These are phyloP conservation scores for Myrmecobius fasciatus DNA, from an alignment of 2,113 vertebrate species.

Conservation along the genomic window DNA sequence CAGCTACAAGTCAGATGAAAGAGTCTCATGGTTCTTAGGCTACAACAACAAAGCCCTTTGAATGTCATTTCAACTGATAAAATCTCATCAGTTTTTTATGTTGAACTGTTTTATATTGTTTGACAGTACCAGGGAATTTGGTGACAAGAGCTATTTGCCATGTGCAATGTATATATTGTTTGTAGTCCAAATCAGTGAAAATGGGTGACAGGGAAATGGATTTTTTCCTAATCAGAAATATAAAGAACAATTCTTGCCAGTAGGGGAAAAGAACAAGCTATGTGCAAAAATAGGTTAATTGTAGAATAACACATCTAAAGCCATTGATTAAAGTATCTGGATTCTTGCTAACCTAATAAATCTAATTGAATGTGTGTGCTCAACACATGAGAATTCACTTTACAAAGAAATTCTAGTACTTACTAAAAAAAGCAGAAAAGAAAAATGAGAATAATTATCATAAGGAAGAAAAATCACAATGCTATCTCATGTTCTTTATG, in stretches of 20 bases:
- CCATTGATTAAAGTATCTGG: conserved; percentile 2
- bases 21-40: background rate
- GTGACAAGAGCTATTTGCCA: background rate
- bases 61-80: background rate
- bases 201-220: background rate
- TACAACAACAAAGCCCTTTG: background rate
- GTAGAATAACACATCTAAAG: background rate
- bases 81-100: background rate
- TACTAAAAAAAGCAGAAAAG: background rate
- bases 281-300: background rate
- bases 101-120: background rate
- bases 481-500: background rate
- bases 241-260: background rate
- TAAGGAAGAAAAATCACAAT: background rate
- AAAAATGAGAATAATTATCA: background rate
- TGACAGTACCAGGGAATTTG: background rate
- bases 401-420: background rate
- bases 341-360: background rate
- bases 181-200: background rate
- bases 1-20: background rate
- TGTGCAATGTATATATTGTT: background rate
- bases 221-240: background rate
- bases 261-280: background rate
- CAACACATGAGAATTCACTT: background rate
- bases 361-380: background rate